Evolutionary conservation across 2,113 vertebrate genomes (phyloP), one percentile per base, ranked within the genome.

Genomic region (Cyrtonyx montezumae): DNA sequence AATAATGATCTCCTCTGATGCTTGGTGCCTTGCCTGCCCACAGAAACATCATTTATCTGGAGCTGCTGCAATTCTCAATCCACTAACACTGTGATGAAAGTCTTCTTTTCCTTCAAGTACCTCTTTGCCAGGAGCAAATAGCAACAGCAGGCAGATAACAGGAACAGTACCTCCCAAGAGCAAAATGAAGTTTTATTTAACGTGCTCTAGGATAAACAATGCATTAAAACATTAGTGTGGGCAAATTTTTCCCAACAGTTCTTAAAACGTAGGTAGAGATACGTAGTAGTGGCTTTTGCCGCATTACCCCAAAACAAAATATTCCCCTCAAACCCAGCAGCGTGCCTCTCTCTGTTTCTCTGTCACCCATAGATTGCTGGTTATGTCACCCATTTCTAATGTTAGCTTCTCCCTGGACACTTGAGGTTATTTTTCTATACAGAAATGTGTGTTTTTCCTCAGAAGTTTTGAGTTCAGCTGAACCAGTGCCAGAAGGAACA

Each of bases 401-500:
- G 34, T 21, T 85, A 86, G 14, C 32, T 49, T 81, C 45, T 78
- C 42, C 91, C 61, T 93, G 74, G 13, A 86, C 25, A 56, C 13
- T 83, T 68, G 8, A 69, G 23, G 2, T 62, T 82, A 40, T 25
- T 90, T 91, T 95, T 63, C 53, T 88, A 2, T 77, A 30, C 25
- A 70, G 79, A 68, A 86, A 88, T 1, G 34, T 75, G 32, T 79
- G 30, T 1, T 70, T 95, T 96, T 95, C 87, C 92, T 93, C 78
- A 89, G 86, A 91, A 93, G 46, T 76, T 9, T 10, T 90, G 93
- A 95, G 67, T 80, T 94, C 92, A 96, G 88, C 87, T 98, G 97
- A 97, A 96, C 73, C 37, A 30, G 67, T 83, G 96, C 97, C 97
- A 97, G 93, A 93, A 79, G 66, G 95, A 96, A 83, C 95, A 97